Conservation (phyloP, 2,888 invertebrate genomes). For the Perdita meconis region DNA sequence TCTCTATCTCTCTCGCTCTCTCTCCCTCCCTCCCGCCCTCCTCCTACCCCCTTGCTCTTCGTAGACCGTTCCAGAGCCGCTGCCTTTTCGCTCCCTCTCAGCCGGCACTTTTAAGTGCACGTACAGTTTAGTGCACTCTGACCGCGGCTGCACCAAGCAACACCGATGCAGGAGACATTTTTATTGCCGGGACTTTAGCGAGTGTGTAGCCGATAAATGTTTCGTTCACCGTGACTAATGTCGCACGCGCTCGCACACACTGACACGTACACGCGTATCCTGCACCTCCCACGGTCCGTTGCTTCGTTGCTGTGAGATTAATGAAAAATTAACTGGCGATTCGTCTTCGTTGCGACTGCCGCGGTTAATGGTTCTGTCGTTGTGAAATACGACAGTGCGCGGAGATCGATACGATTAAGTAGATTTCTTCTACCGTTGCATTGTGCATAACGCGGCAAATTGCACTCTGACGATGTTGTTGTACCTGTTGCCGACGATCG, state of each 20-base stretch:
- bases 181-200: conserved; percentile 56
- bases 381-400: neutral
- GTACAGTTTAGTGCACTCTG: conserved; percentile 69
- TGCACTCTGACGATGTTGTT: conserved; percentile 7
- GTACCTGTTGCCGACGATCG: conserved; percentile 46
- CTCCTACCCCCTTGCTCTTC: neutral
- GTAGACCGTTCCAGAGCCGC: conserved; percentile 29
- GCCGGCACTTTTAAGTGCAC: conserved; percentile 67
- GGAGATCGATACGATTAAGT: neutral
- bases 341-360: conserved; percentile 5
- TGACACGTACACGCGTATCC: neutral
- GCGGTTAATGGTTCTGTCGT: conserved; percentile 34
- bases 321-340: conserved; percentile 52
- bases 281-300: neutral
- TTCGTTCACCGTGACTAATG: conserved; percentile 63
- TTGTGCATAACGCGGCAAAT: neutral
- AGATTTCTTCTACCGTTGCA: neutral
- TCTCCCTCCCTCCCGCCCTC: neutral
- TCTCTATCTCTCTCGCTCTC: neutral
- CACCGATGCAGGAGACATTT: conserved; percentile 63
- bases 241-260: neutral
- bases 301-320: conserved; percentile 18
- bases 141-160: conserved; percentile 56
- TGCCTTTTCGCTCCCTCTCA: conserved; percentile 60
- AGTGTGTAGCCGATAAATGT: conserved; percentile 64